Evolutionary conservation across 2,113 vertebrate species (phyloP).

Genomic region (Propithecus coquereli): DNA sequence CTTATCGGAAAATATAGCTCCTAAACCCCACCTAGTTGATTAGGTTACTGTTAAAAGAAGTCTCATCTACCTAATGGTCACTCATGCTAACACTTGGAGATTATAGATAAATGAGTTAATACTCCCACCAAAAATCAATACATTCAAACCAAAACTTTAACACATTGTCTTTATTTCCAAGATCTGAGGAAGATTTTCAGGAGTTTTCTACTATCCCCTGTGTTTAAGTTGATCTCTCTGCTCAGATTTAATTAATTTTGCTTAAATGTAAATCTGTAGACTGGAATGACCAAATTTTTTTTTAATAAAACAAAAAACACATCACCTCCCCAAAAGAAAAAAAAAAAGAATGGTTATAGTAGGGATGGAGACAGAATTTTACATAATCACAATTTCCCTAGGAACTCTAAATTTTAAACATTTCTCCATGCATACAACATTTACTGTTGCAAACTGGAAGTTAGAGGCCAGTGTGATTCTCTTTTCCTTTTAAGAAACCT

Average conservation of each 20-base stretch:
- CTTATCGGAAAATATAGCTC: background rate
- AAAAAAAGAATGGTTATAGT: background rate
- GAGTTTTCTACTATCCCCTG: background rate
- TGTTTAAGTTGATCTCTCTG: background rate
- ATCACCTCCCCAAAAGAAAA: background rate
- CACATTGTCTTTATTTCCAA: background rate
- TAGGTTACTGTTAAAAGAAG: slow-evolving; percentile 11
- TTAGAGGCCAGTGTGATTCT: background rate
- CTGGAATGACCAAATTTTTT: background rate
- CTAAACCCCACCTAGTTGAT: background rate
- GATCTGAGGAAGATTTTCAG: background rate
- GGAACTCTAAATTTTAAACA: background rate
- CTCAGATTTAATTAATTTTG: background rate
- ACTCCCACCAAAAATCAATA: background rate
- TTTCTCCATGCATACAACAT: background rate
- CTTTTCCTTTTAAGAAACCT: background rate
- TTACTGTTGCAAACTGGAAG: background rate
- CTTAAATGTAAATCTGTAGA: background rate
- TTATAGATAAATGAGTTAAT: slow-evolving; percentile 70
- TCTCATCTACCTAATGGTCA: slow-evolving; percentile 31
- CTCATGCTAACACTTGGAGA: slow-evolving; percentile 60
- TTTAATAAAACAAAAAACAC: background rate
- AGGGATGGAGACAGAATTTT: background rate
- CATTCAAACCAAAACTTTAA: background rate
- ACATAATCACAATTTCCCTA: background rate